These are phyloP conservation scores for Hippasteria phrygiana DNA, from an alignment of 53 echinoderm and acorn worm species.

Conservation along the genomic window DNA sequence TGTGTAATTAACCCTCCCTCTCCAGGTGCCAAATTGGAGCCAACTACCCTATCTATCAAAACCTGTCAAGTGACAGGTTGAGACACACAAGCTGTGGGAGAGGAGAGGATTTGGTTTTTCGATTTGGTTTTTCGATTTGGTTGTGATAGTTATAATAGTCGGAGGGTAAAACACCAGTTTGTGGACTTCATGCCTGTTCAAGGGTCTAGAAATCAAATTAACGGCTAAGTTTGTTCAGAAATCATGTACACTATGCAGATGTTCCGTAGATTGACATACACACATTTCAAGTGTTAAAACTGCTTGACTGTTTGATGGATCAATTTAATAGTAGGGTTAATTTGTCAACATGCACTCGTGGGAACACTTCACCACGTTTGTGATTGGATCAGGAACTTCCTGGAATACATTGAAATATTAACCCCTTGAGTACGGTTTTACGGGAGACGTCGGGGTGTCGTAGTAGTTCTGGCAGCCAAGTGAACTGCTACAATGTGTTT, in stretches of 20 bases:
- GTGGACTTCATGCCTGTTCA: not conserved
- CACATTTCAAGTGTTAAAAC: not conserved
- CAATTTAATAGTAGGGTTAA: not conserved
- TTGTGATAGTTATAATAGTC: too few relatives aligned
- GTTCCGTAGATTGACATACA: not conserved
- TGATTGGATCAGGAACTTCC: not conserved
- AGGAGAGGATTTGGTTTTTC: too few relatives aligned
- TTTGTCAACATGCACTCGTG: conserved; percentile 1
- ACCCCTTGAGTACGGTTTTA: too few relatives aligned
- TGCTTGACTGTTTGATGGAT: not conserved
- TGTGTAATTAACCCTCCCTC: too few relatives aligned
- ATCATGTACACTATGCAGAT: not conserved
- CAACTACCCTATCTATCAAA: too few relatives aligned
- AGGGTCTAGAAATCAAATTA: not conserved
- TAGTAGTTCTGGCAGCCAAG: too few relatives aligned
- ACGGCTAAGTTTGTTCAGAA: not conserved
- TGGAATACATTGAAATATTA: not conserved
- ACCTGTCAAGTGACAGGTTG: too few relatives aligned
- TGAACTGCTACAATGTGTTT: too few relatives aligned
- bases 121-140: too few relatives aligned
- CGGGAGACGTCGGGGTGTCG: too few relatives aligned
- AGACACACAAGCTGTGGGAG: too few relatives aligned
- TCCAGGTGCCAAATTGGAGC: too few relatives aligned
- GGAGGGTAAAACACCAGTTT: not conserved
- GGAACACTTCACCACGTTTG: not conserved